Conservation (phyloP, 2,113 vertebrate genomes). For the Alosa alosa region DNA sequence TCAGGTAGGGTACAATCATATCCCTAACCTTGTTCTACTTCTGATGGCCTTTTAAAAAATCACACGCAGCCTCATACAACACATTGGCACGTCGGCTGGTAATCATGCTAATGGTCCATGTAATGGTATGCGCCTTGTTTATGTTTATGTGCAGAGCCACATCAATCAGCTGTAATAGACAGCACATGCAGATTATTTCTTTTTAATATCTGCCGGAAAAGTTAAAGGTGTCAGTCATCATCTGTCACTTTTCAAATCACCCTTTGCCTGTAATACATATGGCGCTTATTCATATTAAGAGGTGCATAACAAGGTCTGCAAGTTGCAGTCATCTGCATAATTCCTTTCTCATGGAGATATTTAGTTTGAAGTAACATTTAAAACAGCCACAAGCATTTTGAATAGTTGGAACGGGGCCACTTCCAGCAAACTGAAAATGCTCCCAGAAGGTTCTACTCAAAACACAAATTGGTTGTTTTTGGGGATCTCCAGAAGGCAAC, state of each 20-base stretch:
- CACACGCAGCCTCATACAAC: not conserved
- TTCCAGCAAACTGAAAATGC: not conserved
- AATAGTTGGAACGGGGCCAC: not conserved
- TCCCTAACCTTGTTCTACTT: not conserved
- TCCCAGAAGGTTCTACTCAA: not conserved
- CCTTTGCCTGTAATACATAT: not conserved
- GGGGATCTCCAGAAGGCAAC: not conserved
- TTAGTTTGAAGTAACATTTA: not conserved
- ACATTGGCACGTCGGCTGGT: not conserved
- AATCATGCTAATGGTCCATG: not conserved
- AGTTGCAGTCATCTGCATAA: not conserved
- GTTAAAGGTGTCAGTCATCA: constrained; percentile 21
- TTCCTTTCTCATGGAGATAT: not conserved
- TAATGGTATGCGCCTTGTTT: not conserved
- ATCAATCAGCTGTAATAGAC: not conserved
- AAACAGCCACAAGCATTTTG: not conserved
- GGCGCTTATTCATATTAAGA: not conserved
- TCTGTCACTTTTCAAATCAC: not conserved
- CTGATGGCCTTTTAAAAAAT: not conserved
- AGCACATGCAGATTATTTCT: not conserved
- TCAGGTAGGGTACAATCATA: not conserved
- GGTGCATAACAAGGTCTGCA: not conserved
- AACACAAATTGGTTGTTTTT: not conserved
- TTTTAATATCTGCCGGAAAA: not conserved
- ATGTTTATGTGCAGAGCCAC: not conserved